Percentiles rank a stretch among this genome's conserved stretches.
These are phyloP conservation scores for Lethenteron camtschaticum DNA, from an alignment of 2,113 vertebrate species.

Conservation along the genomic window DNA sequence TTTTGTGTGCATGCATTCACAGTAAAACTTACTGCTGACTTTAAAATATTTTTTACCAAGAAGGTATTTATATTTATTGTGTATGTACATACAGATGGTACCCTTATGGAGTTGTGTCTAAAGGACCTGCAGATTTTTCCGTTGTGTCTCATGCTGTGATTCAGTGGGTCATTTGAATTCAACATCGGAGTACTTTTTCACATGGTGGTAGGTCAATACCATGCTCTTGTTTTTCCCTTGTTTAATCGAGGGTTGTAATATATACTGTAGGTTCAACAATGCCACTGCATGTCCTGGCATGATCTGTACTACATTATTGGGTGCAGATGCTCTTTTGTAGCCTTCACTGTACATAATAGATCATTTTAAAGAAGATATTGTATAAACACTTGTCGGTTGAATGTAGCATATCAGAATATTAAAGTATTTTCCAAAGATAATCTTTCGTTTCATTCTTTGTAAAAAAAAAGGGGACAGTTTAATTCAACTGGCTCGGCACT, in stretches of 20 bases:
- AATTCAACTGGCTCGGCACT: no score
- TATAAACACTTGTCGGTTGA: neutral
- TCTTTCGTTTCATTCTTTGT: neutral
- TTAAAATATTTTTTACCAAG: neutral
- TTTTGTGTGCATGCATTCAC: neutral
- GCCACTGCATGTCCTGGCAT: neutral
- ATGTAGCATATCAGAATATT: slow-evolving; percentile 6
- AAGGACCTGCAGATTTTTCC: neutral
- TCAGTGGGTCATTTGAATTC: neutral
- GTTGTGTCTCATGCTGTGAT: neutral
- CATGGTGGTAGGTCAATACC: neutral
- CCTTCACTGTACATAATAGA: neutral
- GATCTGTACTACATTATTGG: neutral
- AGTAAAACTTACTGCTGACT: neutral
- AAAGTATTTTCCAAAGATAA: neutral
- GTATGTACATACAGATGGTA: neutral
- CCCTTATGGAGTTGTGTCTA: neutral
- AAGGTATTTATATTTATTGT: slow-evolving; percentile 4
- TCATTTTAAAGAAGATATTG: neutral
- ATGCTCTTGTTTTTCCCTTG: neutral
- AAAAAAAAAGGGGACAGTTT: no score
- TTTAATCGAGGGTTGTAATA: neutral
- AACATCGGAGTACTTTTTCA: neutral
- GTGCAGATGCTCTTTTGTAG: neutral
- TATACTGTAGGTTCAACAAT: neutral